A percentile compares a stretch with the other conserved stretches of the same genome.
Conservation (phyloP, 1,140 invertebrate genomes). For the Brachionus calyciflorus region DNA sequence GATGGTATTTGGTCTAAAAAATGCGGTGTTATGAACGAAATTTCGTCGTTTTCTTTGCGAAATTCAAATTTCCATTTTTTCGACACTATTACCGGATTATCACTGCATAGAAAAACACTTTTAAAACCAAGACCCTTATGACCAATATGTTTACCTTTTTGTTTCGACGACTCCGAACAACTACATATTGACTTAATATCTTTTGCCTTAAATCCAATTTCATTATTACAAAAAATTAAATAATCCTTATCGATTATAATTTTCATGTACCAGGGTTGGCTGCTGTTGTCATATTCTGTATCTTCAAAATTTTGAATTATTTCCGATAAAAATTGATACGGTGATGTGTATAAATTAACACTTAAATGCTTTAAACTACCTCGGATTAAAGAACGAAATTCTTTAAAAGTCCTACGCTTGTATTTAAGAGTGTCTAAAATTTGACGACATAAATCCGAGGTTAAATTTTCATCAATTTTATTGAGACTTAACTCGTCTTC, state of each 20-base stretch:
- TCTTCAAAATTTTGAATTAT: slow-evolving; percentile 35
- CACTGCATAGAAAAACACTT: not conserved
- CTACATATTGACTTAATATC: slow-evolving; percentile 19
- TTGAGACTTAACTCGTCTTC: not conserved
- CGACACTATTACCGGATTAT: slow-evolving; percentile 10
- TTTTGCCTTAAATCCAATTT: slow-evolving; percentile 4
- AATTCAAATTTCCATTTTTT: slow-evolving; percentile 20
- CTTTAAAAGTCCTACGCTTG: slow-evolving; percentile 13
- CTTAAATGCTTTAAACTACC: slow-evolving; percentile 20
- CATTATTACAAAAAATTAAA: slow-evolving; percentile 33
- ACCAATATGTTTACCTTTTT: slow-evolving; percentile 35
- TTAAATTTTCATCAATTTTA: not conserved
- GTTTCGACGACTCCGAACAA: slow-evolving; percentile 4
- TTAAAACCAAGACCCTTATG: slow-evolving; percentile 42
- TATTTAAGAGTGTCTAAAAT: not conserved
- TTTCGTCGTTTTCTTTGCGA: slow-evolving; percentile 29
- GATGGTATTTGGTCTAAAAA: not conserved
- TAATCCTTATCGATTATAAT: slow-evolving; percentile 21
- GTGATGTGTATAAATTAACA: slow-evolving; percentile 17
- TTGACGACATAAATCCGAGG: not conserved
- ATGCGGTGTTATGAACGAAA: slow-evolving; percentile 6
- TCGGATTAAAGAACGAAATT: slow-evolving; percentile 8
- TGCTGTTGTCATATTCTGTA: not conserved
- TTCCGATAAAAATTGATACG: slow-evolving; percentile 29
- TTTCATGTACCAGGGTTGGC: not conserved